These are phyloP conservation scores for Okamejei kenojei DNA, from an alignment of 2,797 vertebrate species.

Conservation along the genomic window DNA sequence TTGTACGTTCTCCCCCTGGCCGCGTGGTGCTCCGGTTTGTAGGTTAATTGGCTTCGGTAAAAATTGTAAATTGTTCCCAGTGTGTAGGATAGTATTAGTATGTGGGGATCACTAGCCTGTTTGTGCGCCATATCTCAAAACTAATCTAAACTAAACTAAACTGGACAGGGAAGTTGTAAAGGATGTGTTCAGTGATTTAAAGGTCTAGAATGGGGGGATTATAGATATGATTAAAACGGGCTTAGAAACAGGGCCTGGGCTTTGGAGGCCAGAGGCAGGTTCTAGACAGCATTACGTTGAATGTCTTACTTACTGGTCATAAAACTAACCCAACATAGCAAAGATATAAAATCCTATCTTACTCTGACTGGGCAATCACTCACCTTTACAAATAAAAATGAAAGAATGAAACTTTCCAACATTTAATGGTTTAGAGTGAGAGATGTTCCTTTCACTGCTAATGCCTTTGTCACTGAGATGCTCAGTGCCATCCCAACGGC, in stretches of 20 bases:
- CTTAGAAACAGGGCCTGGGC: neutral
- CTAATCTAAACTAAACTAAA: too few relatives aligned
- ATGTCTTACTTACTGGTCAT: neutral
- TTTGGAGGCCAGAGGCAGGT: neutral
- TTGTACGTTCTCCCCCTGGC: too few relatives aligned
- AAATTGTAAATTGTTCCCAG: too few relatives aligned
- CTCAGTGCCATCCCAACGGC: too few relatives aligned
- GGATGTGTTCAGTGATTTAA: neutral
- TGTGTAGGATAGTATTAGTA: too few relatives aligned
- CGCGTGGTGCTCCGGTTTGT: too few relatives aligned
- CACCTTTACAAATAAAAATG: neutral
- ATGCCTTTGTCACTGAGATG: too few relatives aligned
- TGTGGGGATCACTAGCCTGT: too few relatives aligned
- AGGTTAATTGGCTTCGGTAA: too few relatives aligned
- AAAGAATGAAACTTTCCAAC: neutral
- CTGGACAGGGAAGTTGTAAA: neutral
- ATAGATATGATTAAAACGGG: neutral
- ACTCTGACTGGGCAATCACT: neutral
- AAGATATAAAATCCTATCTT: neutral
- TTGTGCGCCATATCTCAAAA: too few relatives aligned
- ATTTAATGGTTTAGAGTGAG: too few relatives aligned
- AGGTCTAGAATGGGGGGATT: neutral
- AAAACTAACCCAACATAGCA: neutral
- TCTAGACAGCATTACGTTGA: neutral
- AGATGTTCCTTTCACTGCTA: too few relatives aligned